Evolutionary conservation across 2,888 invertebrate species (phyloP), one percentile per base, ranked within the genome.

Genomic region (Microctonus brassicae): DNA sequence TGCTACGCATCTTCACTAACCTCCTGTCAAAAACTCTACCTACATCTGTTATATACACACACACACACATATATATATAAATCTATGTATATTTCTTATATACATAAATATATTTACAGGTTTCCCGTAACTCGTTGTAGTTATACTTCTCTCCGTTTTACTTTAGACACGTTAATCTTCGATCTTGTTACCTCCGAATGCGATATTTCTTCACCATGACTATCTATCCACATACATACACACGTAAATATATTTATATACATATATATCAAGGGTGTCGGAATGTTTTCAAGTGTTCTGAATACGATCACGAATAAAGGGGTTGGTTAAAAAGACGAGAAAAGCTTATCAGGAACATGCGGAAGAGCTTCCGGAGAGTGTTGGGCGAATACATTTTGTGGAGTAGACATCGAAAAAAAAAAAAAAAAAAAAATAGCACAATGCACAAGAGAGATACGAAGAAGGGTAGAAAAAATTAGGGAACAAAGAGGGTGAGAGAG

Each of bases 311-410:
- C 17, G 33, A 53, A 53, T 52, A 52, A 22, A 63, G 55, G 55
- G 55, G 72, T 63, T 52, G 70, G 57, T 61, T n/a, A n/a, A n/a
- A n/a, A 22, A 63, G 64, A 47, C 39, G 68, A 65, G 64, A 67
- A 66, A 58, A 69, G 75, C 73, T 76, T 75, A 76, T 76, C 75
- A 72, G 66, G 69, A 69, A 72, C 82, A 77, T 72, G 73, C 75
- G 72, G 70, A 62, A 62, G 75, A 73, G 79, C 78, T 78, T 77
- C 71, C 75, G 62, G n/a, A n/a, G 75, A 75, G 80, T 80, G 52
- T 82, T 79, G 17, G 78, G 75, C 81, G 82, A 82, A 79, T 80
- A 80, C 78, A 76, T 67, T 75, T 73, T 70, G 67, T 68, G 52
- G 22, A 24, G 65, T 47, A 47, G 68, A 57, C 69, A 67, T 61